Percentiles rank a stretch among this genome's conserved stretches.
phyloP scores from a whole-genome alignment of 2,113 vertebrate genomes.

The Bubalus kerabau region DNA sequence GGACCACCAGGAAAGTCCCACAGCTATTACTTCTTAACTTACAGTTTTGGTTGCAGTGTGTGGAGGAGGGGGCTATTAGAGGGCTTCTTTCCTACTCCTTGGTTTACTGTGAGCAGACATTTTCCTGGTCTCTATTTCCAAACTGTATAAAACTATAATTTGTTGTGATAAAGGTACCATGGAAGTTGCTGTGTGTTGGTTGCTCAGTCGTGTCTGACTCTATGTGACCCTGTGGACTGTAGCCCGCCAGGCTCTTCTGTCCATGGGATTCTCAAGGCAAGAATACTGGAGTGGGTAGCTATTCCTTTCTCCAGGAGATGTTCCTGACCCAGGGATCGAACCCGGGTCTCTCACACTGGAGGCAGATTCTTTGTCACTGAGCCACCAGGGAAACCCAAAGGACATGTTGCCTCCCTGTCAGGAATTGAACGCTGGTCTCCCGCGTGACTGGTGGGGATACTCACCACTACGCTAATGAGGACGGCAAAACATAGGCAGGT shows the following conservation, averaged over 20 bases:
- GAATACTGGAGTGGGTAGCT: not conserved
- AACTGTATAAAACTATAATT: not conserved
- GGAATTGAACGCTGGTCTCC: not conserved
- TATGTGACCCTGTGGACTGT: not conserved
- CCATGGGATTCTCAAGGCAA: not conserved
- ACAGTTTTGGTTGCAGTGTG: not conserved
- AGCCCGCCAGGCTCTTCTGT: not conserved
- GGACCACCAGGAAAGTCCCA: not conserved
- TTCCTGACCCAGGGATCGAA: not conserved
- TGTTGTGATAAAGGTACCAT: not conserved
- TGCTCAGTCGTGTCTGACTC: fast-evolving
- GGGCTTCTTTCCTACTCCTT: not conserved
- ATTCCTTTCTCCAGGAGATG: not conserved
- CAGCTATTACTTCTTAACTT: not conserved
- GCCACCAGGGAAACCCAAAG: not conserved
- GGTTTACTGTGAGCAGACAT: not conserved
- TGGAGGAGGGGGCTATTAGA: fast-evolving
- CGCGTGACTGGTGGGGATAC: fast-evolving
- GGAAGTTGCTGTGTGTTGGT: not conserved
- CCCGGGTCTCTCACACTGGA: not conserved
- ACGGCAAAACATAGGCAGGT: not conserved
- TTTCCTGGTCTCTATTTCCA: not conserved
- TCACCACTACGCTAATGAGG: not conserved
- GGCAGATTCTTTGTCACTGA: not conserved
- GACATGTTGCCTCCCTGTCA: not conserved